Conservation (phyloP, 2,888 invertebrate species). For the Drosophila robusta region DNA sequence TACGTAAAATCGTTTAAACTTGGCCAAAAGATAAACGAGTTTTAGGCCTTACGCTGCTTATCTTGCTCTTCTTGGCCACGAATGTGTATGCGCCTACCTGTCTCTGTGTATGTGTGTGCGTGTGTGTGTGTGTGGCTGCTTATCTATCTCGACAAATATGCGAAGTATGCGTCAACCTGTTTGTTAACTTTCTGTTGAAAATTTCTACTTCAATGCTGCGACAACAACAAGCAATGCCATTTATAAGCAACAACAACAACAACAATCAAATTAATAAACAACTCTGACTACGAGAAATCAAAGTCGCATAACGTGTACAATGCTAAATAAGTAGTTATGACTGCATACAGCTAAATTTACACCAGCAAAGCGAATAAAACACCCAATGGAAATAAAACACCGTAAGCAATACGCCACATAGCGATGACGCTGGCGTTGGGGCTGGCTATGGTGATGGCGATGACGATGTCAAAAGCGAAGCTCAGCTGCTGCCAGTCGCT, state of each 20-base stretch:
- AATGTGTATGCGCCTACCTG: constrained; percentile 13
- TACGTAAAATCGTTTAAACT: constrained; percentile 68
- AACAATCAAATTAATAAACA: constrained; percentile 55
- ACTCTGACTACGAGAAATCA: constrained; percentile 46
- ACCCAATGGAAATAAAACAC: constrained; percentile 59
- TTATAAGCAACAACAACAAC: constrained; percentile 37
- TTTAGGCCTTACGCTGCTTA: constrained; percentile 51
- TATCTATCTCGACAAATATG: constrained; percentile 78
- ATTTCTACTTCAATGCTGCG: constrained; percentile 63
- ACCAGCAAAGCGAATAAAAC: constrained; percentile 39
- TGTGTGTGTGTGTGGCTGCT: constrained; percentile 55
- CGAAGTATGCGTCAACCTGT: constrained; percentile 81
- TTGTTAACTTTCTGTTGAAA: constrained; percentile 75
- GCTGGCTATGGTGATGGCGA: constrained; percentile 1
- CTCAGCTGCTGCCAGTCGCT: constrained; percentile 25
- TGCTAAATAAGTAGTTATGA: constrained; percentile 73
- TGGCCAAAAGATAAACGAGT: constrained; percentile 73
- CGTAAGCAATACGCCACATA: constrained; percentile 50
- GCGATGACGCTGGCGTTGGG: constrained; percentile 9
- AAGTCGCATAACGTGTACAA: constrained; percentile 63
- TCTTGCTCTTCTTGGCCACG: constrained; percentile 40
- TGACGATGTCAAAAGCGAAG: constrained; percentile 43
- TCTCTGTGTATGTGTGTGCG: constrained; percentile 20
- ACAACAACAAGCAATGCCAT: constrained; percentile 14
- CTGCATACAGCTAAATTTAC: constrained; percentile 67